Conservation (phyloP, 2,888 invertebrate species). For the Drosophila affinis region DNA sequence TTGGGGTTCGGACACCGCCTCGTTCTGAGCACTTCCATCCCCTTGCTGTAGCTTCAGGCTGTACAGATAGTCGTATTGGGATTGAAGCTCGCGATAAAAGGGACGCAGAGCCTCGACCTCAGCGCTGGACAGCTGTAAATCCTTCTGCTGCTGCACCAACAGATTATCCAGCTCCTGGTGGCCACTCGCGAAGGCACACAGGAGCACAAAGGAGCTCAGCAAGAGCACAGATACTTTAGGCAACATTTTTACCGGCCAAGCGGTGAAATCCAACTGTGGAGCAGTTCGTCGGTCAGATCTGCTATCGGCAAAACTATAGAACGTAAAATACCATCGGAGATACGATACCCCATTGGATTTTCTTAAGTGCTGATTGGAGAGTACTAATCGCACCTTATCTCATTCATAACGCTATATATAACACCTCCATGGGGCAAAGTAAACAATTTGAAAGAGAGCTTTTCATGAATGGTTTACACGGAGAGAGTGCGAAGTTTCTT, state of each 20-base stretch:
- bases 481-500: neutral
- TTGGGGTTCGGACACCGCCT: conserved; percentile 9
- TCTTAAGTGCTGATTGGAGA: conserved; percentile 54
- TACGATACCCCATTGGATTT: conserved; percentile 58
- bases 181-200: conserved; percentile 27
- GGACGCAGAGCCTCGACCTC: conserved; percentile 69
- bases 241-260: conserved; percentile 40
- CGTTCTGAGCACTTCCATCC: conserved; percentile 38
- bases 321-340: conserved; percentile 52
- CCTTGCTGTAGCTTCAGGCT: conserved; percentile 42
- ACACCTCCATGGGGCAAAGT: conserved; percentile 22
- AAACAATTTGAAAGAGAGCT: conserved; percentile 6
- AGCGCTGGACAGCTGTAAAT: conserved; percentile 52
- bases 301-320: conserved; percentile 35
- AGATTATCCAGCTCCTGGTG: conserved; percentile 53
- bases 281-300: conserved; percentile 1
- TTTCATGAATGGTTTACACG: conserved; percentile 20
- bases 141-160: conserved; percentile 53
- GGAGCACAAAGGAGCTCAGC: conserved; percentile 23
- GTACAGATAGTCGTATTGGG: conserved; percentile 68
- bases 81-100: conserved; percentile 67
- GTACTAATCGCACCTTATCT: conserved; percentile 59
- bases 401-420: conserved; percentile 27
- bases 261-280: conserved; percentile 43
- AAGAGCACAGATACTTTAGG: conserved; percentile 37